phyloP scores from a whole-genome alignment of 2,113 vertebrate species.

The Lepus europaeus region DNA sequence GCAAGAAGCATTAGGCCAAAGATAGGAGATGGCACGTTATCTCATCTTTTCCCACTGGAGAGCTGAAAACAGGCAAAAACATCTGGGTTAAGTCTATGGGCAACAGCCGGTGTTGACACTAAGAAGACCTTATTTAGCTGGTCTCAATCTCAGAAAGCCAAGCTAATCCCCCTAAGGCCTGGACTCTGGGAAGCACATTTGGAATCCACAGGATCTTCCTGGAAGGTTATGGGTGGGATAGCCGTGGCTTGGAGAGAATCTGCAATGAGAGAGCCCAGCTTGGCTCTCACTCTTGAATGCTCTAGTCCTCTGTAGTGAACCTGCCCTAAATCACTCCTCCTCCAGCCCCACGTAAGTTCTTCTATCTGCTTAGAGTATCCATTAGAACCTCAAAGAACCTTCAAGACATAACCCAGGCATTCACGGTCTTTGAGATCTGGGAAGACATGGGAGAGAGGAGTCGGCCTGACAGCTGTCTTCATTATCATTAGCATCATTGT shows the following conservation, averaged over 20 bases:
- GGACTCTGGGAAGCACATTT: neutral
- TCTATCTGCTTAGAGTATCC: fast-evolving
- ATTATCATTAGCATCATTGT: neutral
- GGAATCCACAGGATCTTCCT: neutral
- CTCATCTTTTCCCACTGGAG: neutral
- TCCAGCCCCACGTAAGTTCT: neutral
- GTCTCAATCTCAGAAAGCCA: neutral
- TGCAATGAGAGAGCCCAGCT: neutral
- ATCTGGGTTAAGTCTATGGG: neutral
- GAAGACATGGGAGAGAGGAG: neutral
- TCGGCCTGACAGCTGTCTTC: neutral
- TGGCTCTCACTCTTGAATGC: neutral
- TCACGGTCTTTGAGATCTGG: no score
- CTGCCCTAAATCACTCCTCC: neutral
- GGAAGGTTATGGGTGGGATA: neutral
- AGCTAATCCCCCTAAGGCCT: neutral
- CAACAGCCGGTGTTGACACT: neutral
- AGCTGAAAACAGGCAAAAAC: neutral
- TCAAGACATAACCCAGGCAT: neutral
- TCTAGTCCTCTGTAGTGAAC: neutral
- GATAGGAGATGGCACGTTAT: neutral
- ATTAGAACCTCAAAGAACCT: neutral
- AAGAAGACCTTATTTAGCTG: neutral
- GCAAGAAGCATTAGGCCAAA: neutral
- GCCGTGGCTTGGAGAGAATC: neutral